Evolutionary conservation across 2,113 vertebrate genomes (phyloP).

Genomic region (Oncorhynchus tshawytscha): DNA sequence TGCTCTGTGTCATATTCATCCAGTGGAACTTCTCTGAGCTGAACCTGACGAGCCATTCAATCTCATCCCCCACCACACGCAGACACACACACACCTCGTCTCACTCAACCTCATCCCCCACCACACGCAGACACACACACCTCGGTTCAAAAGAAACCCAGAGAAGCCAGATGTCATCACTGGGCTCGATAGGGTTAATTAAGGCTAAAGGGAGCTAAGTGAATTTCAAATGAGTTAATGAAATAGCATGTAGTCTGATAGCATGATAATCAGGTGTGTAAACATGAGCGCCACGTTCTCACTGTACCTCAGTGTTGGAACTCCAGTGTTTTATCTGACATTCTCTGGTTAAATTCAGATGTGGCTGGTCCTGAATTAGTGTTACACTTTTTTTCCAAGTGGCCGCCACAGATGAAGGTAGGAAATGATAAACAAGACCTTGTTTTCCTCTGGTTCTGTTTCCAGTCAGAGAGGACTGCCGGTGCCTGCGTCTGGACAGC

Average conservation of each 20-base stretch:
- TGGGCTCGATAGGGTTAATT: slow-evolving; percentile 1
- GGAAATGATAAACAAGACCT: slow-evolving; percentile 35
- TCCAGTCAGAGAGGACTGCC: slow-evolving; percentile 22
- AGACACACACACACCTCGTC: background rate
- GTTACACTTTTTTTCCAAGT: background rate
- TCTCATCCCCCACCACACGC: background rate
- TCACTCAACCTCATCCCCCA: background rate
- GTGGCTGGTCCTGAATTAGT: slow-evolving; percentile 10
- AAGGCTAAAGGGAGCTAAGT: slow-evolving; percentile 6
- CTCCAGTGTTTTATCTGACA: slow-evolving; percentile 7
- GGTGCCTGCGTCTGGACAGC: slow-evolving; percentile 47
- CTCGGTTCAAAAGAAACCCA: background rate
- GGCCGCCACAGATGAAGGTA: slow-evolving; percentile 27
- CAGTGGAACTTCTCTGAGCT: slow-evolving; percentile 56
- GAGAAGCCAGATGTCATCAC: background rate
- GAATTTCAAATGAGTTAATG: slow-evolving; percentile 14
- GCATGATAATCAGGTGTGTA: background rate
- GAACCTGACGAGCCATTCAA: slow-evolving; percentile 17
- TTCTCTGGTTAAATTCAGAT: slow-evolving; percentile 14
- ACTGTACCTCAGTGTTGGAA: background rate
- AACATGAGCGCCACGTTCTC: background rate
- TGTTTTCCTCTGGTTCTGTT: slow-evolving; percentile 44
- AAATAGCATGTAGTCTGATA: background rate
- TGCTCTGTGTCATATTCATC: slow-evolving; percentile 59
- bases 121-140: background rate